These are phyloP conservation scores for Accipiter cooperii DNA, from an alignment of 2,113 vertebrate species.

Conservation along the genomic window DNA sequence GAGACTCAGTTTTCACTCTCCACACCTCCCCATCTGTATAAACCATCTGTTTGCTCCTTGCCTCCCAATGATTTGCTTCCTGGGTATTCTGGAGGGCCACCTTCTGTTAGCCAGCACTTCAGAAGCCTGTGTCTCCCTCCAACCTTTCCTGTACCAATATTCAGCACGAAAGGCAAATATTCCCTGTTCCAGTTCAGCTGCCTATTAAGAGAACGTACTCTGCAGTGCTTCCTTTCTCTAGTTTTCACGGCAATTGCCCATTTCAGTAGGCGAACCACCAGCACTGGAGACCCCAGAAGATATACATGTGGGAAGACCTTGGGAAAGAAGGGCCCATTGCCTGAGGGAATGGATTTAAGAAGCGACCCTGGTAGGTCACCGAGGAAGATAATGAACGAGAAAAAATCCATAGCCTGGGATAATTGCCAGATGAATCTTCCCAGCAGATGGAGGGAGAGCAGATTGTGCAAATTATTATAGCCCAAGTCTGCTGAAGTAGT, in stretches of 20 bases:
- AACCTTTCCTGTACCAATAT: neutral
- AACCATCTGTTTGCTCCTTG: neutral
- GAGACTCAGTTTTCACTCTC: neutral
- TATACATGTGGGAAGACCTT: neutral
- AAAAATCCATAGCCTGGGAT: neutral
- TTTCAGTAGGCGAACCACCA: neutral
- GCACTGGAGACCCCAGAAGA: neutral
- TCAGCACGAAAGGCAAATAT: neutral
- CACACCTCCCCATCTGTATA: neutral
- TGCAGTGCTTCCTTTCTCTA: neutral
- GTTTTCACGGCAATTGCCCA: neutral
- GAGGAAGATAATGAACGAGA: neutral
- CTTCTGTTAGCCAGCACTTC: neutral
- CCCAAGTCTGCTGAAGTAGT: neutral
- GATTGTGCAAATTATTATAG: neutral
- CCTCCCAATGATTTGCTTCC: neutral
- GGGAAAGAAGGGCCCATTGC: neutral
- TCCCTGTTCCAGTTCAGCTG: neutral
- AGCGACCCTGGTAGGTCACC: neutral
- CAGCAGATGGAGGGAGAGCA: neutral
- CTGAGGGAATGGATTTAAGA: neutral
- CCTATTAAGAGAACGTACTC: neutral
- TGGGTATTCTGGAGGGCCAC: neutral
- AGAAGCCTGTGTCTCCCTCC: neutral
- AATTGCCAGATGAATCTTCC: neutral